These are phyloP conservation scores for Remorina albescens DNA, from an alignment of 2,797 vertebrate genomes.

Conservation along the genomic window DNA sequence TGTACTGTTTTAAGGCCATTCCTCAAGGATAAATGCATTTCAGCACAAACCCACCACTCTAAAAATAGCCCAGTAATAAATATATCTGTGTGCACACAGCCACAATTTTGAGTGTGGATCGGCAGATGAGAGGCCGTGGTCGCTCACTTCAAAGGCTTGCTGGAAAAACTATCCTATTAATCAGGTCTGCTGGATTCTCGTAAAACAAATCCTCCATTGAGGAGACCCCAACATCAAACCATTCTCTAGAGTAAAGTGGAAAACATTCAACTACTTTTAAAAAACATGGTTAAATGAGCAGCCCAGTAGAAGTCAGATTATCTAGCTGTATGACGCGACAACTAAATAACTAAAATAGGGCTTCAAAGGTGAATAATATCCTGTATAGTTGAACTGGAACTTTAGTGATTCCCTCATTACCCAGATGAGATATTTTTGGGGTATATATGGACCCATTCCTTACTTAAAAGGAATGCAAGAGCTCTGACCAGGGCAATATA, in stretches of 20 bases:
- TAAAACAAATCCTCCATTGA: slow-evolving; percentile 54
- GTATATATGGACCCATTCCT: slow-evolving; percentile 8
- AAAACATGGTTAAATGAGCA: slow-evolving; percentile 44
- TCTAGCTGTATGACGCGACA: slow-evolving; percentile 13
- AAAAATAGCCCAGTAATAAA: slow-evolving; percentile 79
- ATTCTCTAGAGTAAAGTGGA: slow-evolving; percentile 12
- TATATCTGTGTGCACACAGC: slow-evolving; percentile 46
- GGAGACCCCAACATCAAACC: slow-evolving; percentile 21
- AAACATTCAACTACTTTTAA: slow-evolving; percentile 33
- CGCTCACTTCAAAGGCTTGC: slow-evolving; percentile 66
- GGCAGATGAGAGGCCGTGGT: slow-evolving; percentile 56
- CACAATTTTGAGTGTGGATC: slow-evolving; percentile 53
- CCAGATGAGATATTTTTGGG: slow-evolving; percentile 20
- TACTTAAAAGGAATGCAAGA: background rate
- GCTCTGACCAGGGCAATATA: slow-evolving; percentile 7
- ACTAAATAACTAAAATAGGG: slow-evolving; percentile 32
- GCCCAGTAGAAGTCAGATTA: slow-evolving; percentile 24
- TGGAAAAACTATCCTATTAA: slow-evolving; percentile 56
- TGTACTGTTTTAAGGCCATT: slow-evolving; percentile 52
- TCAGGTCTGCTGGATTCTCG: slow-evolving; percentile 35
- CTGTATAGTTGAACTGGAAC: background rate
- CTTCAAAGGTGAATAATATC: slow-evolving; percentile 5
- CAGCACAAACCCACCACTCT: slow-evolving; percentile 63
- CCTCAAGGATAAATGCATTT: slow-evolving; percentile 65
- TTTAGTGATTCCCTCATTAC: background rate